Evolutionary conservation across 2,888 invertebrate genomes (phyloP).

Genomic region (Lithophane leautieri): DNA sequence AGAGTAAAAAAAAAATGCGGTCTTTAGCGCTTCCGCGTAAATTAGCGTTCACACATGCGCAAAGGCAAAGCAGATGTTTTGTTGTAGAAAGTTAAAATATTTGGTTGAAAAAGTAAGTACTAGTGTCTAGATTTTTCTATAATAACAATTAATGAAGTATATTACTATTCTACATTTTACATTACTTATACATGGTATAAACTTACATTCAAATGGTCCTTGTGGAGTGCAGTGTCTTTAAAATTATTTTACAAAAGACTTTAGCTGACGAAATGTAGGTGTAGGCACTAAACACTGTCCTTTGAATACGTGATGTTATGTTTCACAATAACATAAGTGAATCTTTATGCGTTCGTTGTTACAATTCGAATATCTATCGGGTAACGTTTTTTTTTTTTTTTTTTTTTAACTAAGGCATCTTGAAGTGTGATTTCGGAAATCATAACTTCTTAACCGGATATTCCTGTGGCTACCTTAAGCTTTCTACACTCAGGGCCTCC

Average conservation of each 20-base stretch:
- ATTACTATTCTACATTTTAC: background rate
- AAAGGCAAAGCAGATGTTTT: background rate
- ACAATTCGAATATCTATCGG: background rate
- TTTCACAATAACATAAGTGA: background rate
- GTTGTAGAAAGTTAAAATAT: background rate
- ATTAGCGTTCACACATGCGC: background rate
- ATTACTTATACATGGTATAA: slow-evolving; percentile 4
- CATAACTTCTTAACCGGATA: too few species aligned
- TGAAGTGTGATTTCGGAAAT: too few species aligned
- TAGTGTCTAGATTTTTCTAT: background rate
- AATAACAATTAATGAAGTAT: background rate
- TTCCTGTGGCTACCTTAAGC: too few species aligned
- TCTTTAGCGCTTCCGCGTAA: background rate
- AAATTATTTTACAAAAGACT: background rate
- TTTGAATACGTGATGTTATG: background rate
- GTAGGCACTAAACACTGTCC: background rate
- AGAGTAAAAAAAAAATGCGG: background rate
- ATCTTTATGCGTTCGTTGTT: background rate
- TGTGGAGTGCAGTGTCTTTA: background rate
- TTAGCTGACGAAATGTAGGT: background rate
- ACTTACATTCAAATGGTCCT: background rate
- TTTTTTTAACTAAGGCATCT: too few species aligned
- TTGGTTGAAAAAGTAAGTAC: slow-evolving; percentile 1
- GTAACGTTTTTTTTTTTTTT: too few species aligned
- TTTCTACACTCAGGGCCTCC: too few species aligned